These are phyloP conservation scores for Anneissia japonica DNA, from an alignment of 35 echinoderm and acorn worm genomes.

Conservation along the genomic window DNA sequence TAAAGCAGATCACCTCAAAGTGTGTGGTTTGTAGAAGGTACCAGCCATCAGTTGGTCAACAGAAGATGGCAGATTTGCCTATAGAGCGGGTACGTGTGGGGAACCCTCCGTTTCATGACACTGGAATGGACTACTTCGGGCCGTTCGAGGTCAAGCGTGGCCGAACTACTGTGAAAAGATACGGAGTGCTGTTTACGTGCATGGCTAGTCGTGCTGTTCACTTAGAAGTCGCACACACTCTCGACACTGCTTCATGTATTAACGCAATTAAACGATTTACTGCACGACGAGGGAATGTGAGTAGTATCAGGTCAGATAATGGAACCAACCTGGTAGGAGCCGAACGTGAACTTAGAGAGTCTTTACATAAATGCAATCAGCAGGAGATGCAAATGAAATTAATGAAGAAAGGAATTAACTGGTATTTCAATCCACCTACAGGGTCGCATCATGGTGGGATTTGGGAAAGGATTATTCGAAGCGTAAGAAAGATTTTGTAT, in stretches of 20 bases:
- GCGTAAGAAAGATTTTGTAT: background rate
- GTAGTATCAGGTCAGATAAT: slow-evolving; percentile 41
- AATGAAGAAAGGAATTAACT: background rate
- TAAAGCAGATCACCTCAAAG: no score
- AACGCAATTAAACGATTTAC: background rate
- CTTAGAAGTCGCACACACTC: background rate
- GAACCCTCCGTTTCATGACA: slow-evolving; percentile 19
- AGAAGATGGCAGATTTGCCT: slow-evolving; percentile 42
- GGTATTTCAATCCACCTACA: slow-evolving; percentile 25
- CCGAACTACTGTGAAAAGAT: background rate
- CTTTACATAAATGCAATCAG: slow-evolving; percentile 24
- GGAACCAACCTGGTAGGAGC: slow-evolving; percentile 48
- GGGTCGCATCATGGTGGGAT: background rate
- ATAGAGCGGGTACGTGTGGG: slow-evolving; percentile 34
- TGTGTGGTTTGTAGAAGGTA: no score
- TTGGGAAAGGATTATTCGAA: background rate
- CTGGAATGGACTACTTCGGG: background rate
- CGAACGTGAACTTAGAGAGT: slow-evolving; percentile 24
- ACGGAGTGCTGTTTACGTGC: slow-evolving; percentile 15
- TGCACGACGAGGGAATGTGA: slow-evolving; percentile 25
- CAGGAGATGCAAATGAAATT: background rate
- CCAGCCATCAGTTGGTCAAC: no score
- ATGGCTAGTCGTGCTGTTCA: background rate
- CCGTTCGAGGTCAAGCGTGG: slow-evolving; percentile 14
- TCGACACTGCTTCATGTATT: background rate